Conservation (phyloP, 2,113 vertebrate species). For the Gila orcuttii region DNA sequence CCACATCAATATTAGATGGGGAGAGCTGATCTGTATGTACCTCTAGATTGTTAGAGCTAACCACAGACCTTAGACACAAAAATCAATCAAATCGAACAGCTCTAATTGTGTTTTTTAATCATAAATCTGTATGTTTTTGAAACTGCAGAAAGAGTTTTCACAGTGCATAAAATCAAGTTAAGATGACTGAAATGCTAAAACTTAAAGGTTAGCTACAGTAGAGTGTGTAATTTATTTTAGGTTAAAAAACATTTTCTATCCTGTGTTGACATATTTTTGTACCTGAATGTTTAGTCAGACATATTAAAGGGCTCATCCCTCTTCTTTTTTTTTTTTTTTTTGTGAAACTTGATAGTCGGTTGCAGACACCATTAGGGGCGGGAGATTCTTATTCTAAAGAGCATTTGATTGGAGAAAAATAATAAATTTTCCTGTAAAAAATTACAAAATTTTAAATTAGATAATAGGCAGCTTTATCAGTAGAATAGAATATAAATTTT, state of each 20-base stretch:
- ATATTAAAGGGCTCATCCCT: too few species aligned
- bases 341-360: background rate
- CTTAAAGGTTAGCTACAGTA: background rate
- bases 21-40: background rate
- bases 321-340: too few species aligned
- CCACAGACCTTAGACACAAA: background rate
- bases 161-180: background rate
- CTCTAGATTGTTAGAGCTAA: background rate
- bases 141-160: background rate
- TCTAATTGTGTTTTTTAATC: background rate
- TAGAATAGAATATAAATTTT: background rate
- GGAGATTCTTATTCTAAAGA: background rate
- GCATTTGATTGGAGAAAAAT: background rate
- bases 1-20: background rate
- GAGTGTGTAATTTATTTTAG: background rate
- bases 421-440: background rate
- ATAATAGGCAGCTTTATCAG: background rate
- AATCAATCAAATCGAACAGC: background rate
- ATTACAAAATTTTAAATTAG: background rate
- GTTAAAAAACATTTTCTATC: background rate
- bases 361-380: background rate
- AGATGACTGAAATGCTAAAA: background rate
- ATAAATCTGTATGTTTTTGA: background rate
- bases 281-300: too few species aligned
- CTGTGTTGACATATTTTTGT: background rate